These are phyloP conservation scores for Melinopterus prodromus DNA, from an alignment of 2,888 invertebrate genomes.

Conservation along the genomic window DNA sequence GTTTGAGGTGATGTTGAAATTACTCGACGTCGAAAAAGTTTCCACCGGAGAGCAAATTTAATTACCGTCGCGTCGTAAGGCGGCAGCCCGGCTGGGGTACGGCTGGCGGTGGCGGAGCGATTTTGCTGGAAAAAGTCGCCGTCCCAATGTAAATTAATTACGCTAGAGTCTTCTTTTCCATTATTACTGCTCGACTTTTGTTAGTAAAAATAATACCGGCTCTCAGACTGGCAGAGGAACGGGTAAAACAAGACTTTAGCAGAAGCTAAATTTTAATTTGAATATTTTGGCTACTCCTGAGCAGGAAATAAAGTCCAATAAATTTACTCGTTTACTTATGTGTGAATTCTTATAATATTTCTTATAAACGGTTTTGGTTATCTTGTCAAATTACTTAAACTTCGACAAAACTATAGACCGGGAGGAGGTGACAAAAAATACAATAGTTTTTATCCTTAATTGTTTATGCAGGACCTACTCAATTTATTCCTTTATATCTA, in stretches of 20 bases:
- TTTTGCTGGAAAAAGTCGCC: slow-evolving; percentile 19
- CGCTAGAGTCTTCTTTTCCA: slow-evolving; percentile 10
- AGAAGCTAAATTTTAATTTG: neutral
- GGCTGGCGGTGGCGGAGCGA: neutral
- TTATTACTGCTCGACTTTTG: slow-evolving; percentile 15
- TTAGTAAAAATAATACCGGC: slow-evolving; percentile 4
- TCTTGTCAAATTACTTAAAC: too few species aligned
- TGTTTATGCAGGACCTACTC: too few species aligned
- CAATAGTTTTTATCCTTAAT: too few species aligned
- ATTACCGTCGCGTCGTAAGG: slow-evolving; percentile 36
- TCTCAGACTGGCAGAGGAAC: neutral
- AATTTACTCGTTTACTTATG: too few species aligned
- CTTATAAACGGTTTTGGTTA: too few species aligned
- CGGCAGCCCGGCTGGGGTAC: neutral
- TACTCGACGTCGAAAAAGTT: slow-evolving; percentile 25
- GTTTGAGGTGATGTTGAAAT: slow-evolving; percentile 27
- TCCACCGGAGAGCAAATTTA: slow-evolving; percentile 41
- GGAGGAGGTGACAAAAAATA: too few species aligned
- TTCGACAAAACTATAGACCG: too few species aligned
- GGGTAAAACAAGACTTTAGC: neutral
- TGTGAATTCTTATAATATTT: too few species aligned
- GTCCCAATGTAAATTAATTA: slow-evolving; percentile 26
- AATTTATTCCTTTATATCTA: too few species aligned
- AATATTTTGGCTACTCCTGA: neutral
- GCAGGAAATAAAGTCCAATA: too few species aligned